These are phyloP conservation scores for Andricus grossulariae DNA, from an alignment of 1,140 invertebrate species.

Conservation along the genomic window DNA sequence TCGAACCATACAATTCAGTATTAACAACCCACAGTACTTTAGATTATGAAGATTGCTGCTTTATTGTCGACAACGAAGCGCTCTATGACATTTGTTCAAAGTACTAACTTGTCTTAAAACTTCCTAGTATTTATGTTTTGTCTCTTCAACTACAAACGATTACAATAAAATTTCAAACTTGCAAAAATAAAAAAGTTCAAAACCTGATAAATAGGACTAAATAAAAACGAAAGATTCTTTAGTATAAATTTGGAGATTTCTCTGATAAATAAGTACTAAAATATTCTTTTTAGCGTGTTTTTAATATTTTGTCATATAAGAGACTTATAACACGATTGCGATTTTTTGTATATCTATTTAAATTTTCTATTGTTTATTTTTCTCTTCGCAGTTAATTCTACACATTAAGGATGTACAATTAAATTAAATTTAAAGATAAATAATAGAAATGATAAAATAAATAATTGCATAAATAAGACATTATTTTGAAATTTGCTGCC, in stretches of 20 bases:
- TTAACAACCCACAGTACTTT: conserved; percentile 84
- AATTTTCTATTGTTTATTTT: too few relatives aligned
- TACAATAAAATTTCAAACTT: neutral
- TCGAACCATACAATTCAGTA: conserved; percentile 87
- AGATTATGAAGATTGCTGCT: conserved; percentile 89
- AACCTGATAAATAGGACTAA: too few relatives aligned
- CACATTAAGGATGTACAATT: too few relatives aligned
- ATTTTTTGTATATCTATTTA: too few relatives aligned
- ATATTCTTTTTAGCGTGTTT: too few relatives aligned
- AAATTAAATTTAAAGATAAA: neutral
- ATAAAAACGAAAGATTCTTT: too few relatives aligned
- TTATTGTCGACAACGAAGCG: conserved; percentile 93
- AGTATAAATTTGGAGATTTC: too few relatives aligned
- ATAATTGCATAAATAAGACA: neutral
- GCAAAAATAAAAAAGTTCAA: too few relatives aligned
- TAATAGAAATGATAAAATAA: neutral
- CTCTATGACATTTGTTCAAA: conserved; percentile 82
- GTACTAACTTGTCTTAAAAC: neutral
- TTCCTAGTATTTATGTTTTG: neutral
- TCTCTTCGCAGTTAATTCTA: too few relatives aligned
- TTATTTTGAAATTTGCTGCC: neutral
- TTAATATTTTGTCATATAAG: too few relatives aligned
- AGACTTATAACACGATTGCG: too few relatives aligned
- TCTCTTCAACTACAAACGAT: neutral
- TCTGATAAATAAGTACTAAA: too few relatives aligned